A percentile compares a stretch with the other conserved stretches of the same genome.
Conservation (phyloP, 2,888 invertebrate species). For the Leucoma salicis region DNA sequence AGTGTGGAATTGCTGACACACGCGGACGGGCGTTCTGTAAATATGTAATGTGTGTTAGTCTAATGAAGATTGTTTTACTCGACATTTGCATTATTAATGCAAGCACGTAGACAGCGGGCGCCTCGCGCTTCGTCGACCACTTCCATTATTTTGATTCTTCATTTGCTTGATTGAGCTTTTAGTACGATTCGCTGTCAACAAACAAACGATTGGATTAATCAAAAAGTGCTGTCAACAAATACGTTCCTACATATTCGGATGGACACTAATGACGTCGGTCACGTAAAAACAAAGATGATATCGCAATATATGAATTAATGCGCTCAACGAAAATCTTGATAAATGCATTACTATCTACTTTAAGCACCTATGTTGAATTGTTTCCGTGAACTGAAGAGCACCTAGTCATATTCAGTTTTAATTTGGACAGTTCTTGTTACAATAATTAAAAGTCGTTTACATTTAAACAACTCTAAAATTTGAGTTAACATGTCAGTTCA, state of each 20-base stretch:
- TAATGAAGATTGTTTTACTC: constrained; percentile 80
- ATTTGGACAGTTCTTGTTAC: too few relatives aligned
- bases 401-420: background rate
- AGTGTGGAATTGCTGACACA: constrained; percentile 44
- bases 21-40: constrained; percentile 47
- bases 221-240: constrained; percentile 70
- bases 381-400: constrained; percentile 12
- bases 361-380: too few relatives aligned
- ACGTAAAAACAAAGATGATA: constrained; percentile 66
- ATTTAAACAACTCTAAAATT: too few relatives aligned
- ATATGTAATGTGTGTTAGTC: constrained; percentile 71
- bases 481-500: too few relatives aligned
- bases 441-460: too few relatives aligned
- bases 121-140: constrained; percentile 41
- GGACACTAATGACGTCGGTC: constrained; percentile 66
- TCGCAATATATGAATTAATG: constrained; percentile 52
- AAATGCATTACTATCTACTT: constrained; percentile 25
- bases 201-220: constrained; percentile 70
- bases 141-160: constrained; percentile 81
- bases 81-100: constrained; percentile 79
- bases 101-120: constrained; percentile 71
- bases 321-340: constrained; percentile 41
- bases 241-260: constrained; percentile 37
- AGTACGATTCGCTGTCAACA: constrained; percentile 77
- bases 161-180: constrained; percentile 82